Evolutionary conservation across 1,140 invertebrate genomes (phyloP), one percentile per base, ranked within the genome.

Genomic region (Ceratosolen fusciceps): DNA sequence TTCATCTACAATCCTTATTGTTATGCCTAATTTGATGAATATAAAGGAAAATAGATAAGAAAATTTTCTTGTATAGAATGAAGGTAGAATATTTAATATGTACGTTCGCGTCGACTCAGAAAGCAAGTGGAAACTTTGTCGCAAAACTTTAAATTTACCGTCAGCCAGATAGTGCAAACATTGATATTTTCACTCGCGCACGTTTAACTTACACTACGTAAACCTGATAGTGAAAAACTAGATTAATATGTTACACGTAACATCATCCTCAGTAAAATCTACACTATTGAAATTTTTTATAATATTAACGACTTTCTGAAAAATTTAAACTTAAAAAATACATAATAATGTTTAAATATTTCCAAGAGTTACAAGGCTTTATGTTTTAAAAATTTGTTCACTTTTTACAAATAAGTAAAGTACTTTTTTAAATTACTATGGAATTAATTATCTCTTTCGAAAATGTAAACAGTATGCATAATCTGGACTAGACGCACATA

Each of bases 51-150:
- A 74, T 16, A 10, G 26, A 60, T 60, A 74, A 37, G 39, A 24
- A 47, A 29, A 58, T 67, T 75, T 34, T 56, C 2, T 72, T 54
- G 24, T 72, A 24, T 34, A 43, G 16, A 56, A 67, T 16, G 39
- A 49, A 12, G 10, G 39, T 47, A 29, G 31, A 67, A 37, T 70
- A 34, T 21, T 39, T 73, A 79, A 14, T 24, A 47, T 49, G 49
- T 52, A 26, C 77, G 77, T 79, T 79, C 77, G 77, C 71, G 49
- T 79, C 71, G 77, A 56, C 58, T 73, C 47, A n/a, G 8, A 65
- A 67, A 21, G 52, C 9, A 79, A 56, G 2, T n/a, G 10, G 68
- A 67, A 73, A 24, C 56, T 79, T 60, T 58, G 52, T 77, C 26
- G 21, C 54, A 14, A 65, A 72, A 62, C 34, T 71, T 60, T 71